Percentiles rank a stretch among this genome's conserved stretches.
phyloP scores from a whole-genome alignment of 2,888 invertebrate species.

The Apodemia mormo region DNA sequence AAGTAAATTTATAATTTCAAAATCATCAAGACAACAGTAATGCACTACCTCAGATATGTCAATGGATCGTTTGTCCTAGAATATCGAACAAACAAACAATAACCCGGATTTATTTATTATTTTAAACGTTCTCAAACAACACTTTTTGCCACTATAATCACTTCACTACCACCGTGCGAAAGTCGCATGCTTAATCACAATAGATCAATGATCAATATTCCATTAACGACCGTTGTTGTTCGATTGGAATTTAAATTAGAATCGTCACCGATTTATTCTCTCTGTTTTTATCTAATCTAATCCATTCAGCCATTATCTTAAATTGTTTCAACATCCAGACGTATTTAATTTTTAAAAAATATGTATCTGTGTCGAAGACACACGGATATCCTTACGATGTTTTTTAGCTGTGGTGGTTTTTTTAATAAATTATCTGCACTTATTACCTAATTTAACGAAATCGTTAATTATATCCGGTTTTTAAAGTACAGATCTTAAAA shows the following conservation, averaged over 20 bases:
- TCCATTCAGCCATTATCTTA: conserved; percentile 31
- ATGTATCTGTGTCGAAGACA: background rate
- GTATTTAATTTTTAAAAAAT: background rate
- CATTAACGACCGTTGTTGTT: conserved; percentile 36
- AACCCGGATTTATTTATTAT: conserved; percentile 9
- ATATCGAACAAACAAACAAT: background rate
- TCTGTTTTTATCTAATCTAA: conserved; percentile 39
- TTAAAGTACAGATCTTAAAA: no score
- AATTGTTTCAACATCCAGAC: conserved; percentile 25
- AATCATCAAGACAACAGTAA: no score
- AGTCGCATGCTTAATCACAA: conserved; percentile 34
- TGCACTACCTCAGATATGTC: no score
- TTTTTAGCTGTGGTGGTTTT: background rate
- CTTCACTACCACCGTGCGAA: conserved; percentile 26
- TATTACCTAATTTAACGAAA: no score
- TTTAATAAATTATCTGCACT: background rate
- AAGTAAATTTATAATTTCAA: no score
- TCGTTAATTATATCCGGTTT: no score
- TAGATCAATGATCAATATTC: conserved; percentile 37
- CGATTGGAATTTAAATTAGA: conserved; percentile 32
- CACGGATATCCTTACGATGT: background rate
- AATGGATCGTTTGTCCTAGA: background rate
- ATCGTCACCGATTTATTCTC: conserved; percentile 41
- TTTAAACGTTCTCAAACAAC: conserved; percentile 9
- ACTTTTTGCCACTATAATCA: conserved; percentile 18